A percentile compares a stretch with the other conserved stretches of the same genome.
These are phyloP conservation scores for Drosophila putrida DNA, from an alignment of 2,888 invertebrate species.

Conservation along the genomic window DNA sequence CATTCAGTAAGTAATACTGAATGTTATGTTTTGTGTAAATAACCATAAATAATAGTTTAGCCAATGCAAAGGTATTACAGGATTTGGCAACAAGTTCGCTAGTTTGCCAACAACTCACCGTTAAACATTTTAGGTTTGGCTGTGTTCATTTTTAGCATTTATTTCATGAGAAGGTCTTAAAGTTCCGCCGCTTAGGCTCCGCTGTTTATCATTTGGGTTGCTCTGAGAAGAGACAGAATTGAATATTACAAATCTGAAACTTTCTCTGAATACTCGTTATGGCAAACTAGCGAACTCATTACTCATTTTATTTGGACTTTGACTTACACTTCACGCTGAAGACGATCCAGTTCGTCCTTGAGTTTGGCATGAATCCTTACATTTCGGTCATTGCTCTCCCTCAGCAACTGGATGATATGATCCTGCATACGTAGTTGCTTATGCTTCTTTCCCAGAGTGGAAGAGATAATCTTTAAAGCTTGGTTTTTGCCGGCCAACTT, in stretches of 20 bases:
- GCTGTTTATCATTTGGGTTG: slow-evolving; percentile 33
- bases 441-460: slow-evolving; percentile 75
- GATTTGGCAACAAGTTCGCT: slow-evolving; percentile 40
- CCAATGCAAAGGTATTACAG: not conserved
- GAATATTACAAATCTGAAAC: not conserved
- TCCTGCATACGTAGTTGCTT: slow-evolving; percentile 76
- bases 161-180: slow-evolving; percentile 27
- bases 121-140: slow-evolving; percentile 30
- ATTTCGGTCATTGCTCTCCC: slow-evolving; percentile 76
- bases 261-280: not conserved
- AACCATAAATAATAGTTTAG: too few relatives aligned
- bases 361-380: slow-evolving; percentile 73
- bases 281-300: slow-evolving; percentile 51
- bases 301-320: not conserved
- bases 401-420: slow-evolving; percentile 79
- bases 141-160: slow-evolving; percentile 7
- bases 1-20: too few relatives aligned
- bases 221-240: slow-evolving; percentile 34
- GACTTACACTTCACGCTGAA: slow-evolving; percentile 78
- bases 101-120: slow-evolving; percentile 52
- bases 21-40: too few relatives aligned
- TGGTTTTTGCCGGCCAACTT: slow-evolving; percentile 77
- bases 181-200: slow-evolving; percentile 22
- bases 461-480: slow-evolving; percentile 77
- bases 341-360: slow-evolving; percentile 45